Percentiles rank a stretch among this genome's conserved stretches.
Evolutionary conservation across 1,140 invertebrate species (phyloP).

Genomic region (Ceratosolen fusciceps): DNA sequence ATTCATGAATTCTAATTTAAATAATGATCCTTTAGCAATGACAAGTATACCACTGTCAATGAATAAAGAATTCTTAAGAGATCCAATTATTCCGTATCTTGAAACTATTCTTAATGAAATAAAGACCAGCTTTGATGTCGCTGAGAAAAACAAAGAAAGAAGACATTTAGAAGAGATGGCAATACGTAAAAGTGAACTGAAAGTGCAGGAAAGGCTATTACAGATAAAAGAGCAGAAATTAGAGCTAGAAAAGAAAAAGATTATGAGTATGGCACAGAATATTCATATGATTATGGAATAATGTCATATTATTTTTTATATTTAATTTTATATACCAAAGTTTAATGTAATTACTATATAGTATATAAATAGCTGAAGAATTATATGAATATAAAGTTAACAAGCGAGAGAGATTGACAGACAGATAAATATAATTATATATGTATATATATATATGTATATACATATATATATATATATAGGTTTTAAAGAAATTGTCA

Average conservation of each 20-base stretch:
- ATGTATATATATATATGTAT: constrained; percentile 5
- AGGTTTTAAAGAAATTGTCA: neutral
- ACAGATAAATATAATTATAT: constrained; percentile 26
- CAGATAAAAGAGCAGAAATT: constrained; percentile 60
- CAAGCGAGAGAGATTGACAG: constrained; percentile 25
- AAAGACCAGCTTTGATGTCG: constrained; percentile 50
- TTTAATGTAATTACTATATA: neutral
- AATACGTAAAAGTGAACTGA: constrained; percentile 55
- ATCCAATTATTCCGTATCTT: constrained; percentile 33
- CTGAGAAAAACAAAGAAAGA: constrained; percentile 58
- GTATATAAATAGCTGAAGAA: neutral
- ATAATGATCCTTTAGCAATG: constrained; percentile 2
- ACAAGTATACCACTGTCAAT: neutral
- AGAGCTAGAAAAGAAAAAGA: constrained; percentile 54
- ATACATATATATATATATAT: neutral
- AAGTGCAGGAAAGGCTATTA: constrained; percentile 57
- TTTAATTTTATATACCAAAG: constrained; percentile 22
- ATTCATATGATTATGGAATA: constrained; percentile 51
- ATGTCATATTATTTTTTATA: neutral
- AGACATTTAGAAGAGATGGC: constrained; percentile 62
- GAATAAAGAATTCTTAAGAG: constrained; percentile 27
- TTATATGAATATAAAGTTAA: neutral
- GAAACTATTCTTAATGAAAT: constrained; percentile 54
- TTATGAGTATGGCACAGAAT: constrained; percentile 56
- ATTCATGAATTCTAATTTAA: neutral